Conservation (phyloP, 2,888 invertebrate genomes). For the Eueremaeus valkanovi region DNA sequence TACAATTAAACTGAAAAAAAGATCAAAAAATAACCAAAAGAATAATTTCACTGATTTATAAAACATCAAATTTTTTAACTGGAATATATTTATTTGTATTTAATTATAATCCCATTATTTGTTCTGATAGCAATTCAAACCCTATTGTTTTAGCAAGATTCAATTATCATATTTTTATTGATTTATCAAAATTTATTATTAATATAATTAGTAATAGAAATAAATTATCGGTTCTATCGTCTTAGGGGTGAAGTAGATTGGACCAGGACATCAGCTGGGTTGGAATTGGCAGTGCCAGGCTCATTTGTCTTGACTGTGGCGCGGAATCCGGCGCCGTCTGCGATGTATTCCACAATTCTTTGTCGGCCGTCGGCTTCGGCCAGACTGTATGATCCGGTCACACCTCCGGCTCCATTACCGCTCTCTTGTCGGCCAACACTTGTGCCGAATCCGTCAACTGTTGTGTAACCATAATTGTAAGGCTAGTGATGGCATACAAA, state of each 20-base stretch:
- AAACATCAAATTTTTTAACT: not conserved
- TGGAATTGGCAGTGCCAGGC: slow-evolving; percentile 45
- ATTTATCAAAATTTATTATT: no score
- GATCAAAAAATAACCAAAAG: no score
- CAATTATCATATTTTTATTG: no score
- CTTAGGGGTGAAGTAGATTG: slow-evolving; percentile 41
- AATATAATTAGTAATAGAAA: not conserved
- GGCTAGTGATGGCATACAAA: not conserved
- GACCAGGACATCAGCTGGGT: slow-evolving; percentile 44
- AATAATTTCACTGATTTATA: not conserved
- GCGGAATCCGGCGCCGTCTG: slow-evolving; percentile 46
- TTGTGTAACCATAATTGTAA: not conserved
- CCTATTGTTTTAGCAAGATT: no score
- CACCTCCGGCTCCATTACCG: slow-evolving; percentile 44
- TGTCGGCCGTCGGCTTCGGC: slow-evolving; percentile 45
- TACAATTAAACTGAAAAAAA: no score
- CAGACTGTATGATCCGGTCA: slow-evolving; percentile 45
- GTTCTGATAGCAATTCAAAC: no score
- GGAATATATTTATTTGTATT: no score
- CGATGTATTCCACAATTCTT: slow-evolving; percentile 46
- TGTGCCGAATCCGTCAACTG: slow-evolving; percentile 39
- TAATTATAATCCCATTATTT: no score
- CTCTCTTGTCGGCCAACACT: slow-evolving; percentile 42
- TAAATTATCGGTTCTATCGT: slow-evolving; percentile 3
- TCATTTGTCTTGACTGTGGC: slow-evolving; percentile 46